A percentile compares a stretch with the other conserved stretches of the same genome.
phyloP scores from a whole-genome alignment of 2,797 vertebrate genomes.

The Alfaro cultratus region DNA sequence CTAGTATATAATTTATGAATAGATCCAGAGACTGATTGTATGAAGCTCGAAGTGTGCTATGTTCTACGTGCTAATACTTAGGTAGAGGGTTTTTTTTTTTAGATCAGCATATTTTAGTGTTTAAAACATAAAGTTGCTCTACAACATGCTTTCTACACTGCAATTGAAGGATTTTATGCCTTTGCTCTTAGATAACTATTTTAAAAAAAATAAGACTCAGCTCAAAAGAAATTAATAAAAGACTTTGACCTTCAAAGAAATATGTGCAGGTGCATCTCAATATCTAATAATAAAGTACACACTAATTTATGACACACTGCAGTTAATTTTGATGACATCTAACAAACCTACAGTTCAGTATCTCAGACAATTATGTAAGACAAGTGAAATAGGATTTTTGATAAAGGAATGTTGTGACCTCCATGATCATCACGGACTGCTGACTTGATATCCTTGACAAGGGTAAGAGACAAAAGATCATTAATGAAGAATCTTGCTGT shows the following conservation, averaged over 20 bases:
- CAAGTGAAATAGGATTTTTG: neutral
- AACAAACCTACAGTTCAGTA: neutral
- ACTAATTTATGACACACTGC: neutral
- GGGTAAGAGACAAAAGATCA: neutral
- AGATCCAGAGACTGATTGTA: constrained; percentile 63
- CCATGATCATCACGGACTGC: neutral
- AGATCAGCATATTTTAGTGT: constrained; percentile 37
- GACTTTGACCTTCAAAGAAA: constrained; percentile 38
- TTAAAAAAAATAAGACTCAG: constrained; percentile 25
- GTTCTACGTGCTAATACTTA: constrained; percentile 40
- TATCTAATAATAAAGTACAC: neutral
- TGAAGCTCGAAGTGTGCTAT: constrained; percentile 65
- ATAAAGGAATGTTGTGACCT: neutral
- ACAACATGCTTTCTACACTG: constrained; percentile 9
- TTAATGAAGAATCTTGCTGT: neutral
- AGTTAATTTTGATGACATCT: neutral
- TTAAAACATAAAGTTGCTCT: constrained; percentile 23
- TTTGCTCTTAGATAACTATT: constrained; percentile 7
- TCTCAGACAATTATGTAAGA: neutral
- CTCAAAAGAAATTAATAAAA: constrained; percentile 35
- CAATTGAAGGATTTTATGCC: constrained; percentile 10
- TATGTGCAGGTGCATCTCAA: constrained; percentile 34
- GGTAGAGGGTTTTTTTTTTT: constrained; percentile 13
- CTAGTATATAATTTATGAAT: constrained; percentile 72
- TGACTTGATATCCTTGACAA: neutral